These are phyloP conservation scores for Mohoua ochrocephala DNA, from an alignment of 2,113 vertebrate species.

Conservation along the genomic window DNA sequence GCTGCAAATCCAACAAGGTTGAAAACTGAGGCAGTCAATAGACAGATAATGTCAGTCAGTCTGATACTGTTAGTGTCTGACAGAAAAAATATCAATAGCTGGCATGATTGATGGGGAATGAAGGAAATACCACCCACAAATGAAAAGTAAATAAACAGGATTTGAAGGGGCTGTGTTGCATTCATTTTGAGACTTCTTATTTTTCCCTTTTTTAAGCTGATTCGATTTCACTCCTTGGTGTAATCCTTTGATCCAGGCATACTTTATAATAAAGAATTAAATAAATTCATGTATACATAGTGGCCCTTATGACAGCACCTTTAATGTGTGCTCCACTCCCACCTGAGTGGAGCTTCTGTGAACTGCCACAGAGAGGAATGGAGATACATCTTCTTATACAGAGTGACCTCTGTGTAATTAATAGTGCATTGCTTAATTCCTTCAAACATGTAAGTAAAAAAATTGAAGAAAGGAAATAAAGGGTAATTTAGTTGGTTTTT, in stretches of 20 bases:
- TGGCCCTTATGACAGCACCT: neutral
- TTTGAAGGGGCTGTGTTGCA: neutral
- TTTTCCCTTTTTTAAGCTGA: neutral
- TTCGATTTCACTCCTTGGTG: neutral
- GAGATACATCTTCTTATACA: neutral
- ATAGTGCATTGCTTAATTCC: neutral
- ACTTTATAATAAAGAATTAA: neutral
- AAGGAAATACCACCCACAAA: neutral
- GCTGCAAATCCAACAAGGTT: neutral
- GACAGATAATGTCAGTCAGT: conserved; percentile 16
- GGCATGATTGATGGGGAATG: neutral
- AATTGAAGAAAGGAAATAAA: neutral
- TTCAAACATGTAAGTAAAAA: neutral
- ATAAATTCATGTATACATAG: neutral
- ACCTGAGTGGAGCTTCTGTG: neutral
- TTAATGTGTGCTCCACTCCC: neutral
- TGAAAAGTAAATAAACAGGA: neutral
- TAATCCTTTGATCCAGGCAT: neutral
- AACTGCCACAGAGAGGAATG: neutral
- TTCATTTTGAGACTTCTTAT: neutral
- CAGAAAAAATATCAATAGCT: conserved; percentile 17
- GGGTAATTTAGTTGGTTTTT: neutral
- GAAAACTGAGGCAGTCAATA: neutral
- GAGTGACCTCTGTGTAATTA: neutral
- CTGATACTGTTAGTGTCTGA: neutral